Conservation (phyloP, 2,113 vertebrate species). For the Otis tarda region DNA sequence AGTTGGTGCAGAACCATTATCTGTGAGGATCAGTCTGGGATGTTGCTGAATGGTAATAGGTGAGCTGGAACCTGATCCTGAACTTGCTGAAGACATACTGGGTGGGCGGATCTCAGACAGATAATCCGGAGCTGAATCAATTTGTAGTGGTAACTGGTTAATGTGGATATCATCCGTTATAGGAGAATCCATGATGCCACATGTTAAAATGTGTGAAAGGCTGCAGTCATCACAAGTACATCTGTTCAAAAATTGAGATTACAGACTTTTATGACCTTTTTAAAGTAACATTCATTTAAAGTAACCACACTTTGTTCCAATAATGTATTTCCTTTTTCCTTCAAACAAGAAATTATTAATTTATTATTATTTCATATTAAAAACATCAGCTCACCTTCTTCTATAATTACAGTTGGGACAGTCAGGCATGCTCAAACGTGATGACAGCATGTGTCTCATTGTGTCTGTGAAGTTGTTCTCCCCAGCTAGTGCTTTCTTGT, state of each 20-base stretch:
- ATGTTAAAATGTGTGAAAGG: conserved; percentile 97
- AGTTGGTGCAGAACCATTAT: conserved; percentile 80
- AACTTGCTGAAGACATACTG: conserved; percentile 94
- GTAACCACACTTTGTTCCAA: neutral
- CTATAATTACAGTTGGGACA: conserved; percentile 98
- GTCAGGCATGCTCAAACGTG: conserved; percentile 91
- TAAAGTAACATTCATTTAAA: neutral
- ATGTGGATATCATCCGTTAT: conserved; percentile 89
- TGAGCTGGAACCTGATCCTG: conserved; percentile 89
- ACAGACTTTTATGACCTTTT: neutral
- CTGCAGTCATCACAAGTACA: conserved; percentile 99
- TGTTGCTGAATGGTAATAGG: conserved; percentile 91
- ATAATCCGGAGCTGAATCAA: conserved; percentile 86
- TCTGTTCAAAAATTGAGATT: conserved; percentile 72
- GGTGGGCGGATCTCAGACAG: conserved; percentile 89
- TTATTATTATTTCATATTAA: conserved; percentile 24
- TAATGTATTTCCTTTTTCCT: neutral
- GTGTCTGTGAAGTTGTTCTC: conserved; percentile 95
- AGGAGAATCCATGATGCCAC: conserved; percentile 96
- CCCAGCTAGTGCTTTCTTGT: conserved; percentile 85
- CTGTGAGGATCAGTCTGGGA: conserved; percentile 83
- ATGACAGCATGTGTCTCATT: conserved; percentile 93
- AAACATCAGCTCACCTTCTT: conserved; percentile 83
- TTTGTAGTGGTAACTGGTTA: conserved; percentile 87
- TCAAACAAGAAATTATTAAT: neutral